phyloP scores from a whole-genome alignment of 2,888 invertebrate species.

The Erebia epiphron region DNA sequence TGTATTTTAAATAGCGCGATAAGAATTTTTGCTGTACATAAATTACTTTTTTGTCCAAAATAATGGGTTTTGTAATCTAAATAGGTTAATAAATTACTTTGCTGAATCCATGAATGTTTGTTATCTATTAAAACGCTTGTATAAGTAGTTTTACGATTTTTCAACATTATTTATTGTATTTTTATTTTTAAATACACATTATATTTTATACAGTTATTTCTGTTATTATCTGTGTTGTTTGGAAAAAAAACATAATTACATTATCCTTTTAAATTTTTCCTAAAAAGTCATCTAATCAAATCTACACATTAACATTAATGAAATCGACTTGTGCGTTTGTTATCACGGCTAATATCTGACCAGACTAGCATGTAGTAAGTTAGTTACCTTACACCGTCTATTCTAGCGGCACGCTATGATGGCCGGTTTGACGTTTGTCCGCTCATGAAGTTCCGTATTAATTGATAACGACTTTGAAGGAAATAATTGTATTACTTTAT shows the following conservation, averaged over 20 bases:
- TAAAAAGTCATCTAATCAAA: conserved; percentile 1
- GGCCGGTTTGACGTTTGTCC: no score
- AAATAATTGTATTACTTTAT: no score
- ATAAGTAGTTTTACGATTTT: not conserved
- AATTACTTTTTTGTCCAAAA: not conserved
- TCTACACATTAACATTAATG: not conserved
- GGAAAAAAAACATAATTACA: not conserved
- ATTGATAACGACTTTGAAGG: no score
- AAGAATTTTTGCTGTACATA: not conserved
- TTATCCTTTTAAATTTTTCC: not conserved
- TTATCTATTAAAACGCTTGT: not conserved
- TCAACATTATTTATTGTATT: not conserved
- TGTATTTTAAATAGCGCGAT: not conserved
- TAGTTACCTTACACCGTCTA: not conserved
- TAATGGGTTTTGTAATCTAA: no score
- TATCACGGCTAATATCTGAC: not conserved
- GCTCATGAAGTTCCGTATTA: no score
- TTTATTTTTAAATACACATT: not conserved
- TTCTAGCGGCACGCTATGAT: no score
- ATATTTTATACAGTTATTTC: not conserved
- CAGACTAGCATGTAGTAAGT: not conserved
- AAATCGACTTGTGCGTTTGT: not conserved
- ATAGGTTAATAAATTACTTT: not conserved
- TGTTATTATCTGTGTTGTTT: not conserved
- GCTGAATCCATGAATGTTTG: not conserved